Base-by-base conservation (phyloP, 2,113 vertebrate species). In the Austrofundulus limnaeus region DNA sequence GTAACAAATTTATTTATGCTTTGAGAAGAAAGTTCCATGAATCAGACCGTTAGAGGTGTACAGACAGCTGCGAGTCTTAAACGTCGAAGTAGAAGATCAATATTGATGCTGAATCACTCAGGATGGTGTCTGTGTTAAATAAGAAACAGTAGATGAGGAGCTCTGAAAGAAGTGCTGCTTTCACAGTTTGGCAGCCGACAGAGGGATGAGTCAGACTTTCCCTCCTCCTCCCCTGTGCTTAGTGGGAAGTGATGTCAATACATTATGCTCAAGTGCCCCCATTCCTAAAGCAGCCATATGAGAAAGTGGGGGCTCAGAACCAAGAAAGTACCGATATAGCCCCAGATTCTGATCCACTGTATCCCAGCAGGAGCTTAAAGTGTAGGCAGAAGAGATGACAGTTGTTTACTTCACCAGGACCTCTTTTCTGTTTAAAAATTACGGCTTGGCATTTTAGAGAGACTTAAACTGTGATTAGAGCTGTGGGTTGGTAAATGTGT, bases 131-230 rank as follows among this genome's bases (percentile, higher is more conserved):
- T 51, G 31, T 48, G 47, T 74, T 67, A 57, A 52, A 62, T 24
- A 47, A 34, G 37, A 45, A 54, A 51, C 71, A 15, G 66, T 55
- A 73, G 75, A 73, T 75, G 74, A 80, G 47, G 57, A 79, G 65
- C 66, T 77, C 41, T 54, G 70, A 53, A 11, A 64, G 41, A 75
- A 73, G 66, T 56, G 43, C 69, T 74, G 84, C 62, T 79, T 89
- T 66, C 75, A 75, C 71, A 64, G 65, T 83, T 88, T 89, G 88
- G 86, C 81, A 84, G 74, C 58, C 70, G 62, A 81, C 62, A 20
- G 52, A 74, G 49, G 42, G 82, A 87, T 91, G 92, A 92, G 85
- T 92, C 91, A 92, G 81, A 88, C 82, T 91, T 91, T 92, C 90
- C 91, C 89, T 91, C 81, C 85, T 86, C 78, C 88, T 86, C 78